Evolutionary conservation across 2,113 vertebrate species (phyloP), one percentile per base, ranked within the genome.

Genomic region (Rhipidura dahli): DNA sequence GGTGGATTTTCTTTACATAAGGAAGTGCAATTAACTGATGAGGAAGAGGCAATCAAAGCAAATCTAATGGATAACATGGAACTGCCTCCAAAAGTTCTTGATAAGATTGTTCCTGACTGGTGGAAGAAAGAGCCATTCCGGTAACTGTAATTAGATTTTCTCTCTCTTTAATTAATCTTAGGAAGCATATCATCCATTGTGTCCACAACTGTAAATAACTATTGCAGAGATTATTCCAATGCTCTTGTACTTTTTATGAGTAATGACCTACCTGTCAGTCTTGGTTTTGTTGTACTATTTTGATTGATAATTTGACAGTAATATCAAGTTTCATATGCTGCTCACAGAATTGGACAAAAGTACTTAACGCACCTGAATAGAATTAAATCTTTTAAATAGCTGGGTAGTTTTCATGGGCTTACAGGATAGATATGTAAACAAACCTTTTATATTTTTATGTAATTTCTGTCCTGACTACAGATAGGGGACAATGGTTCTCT

Each of bases 81-180:
- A 61, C 83, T 99, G 54, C 97, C 98, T 80, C 31, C 93, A 40
- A 97, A 98, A 92, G 94, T 99, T 69, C 97, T 99, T 80, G 98
- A 99, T 64, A 96, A 81, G 47, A 93, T 99, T 78, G 85, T 99
- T 78, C 91, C 72, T 85, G 98, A 98, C 15, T 99, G 98, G 98
- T 99, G 99, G 99, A 96, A 97, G 88, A 96, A 98, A 89, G 99
- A 99, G 87, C 99, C 99, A 71, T 99, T 99, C 97, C 97, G 96
- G 99, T 98, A 98, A 97, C 50, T 94, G 78, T 54, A 77, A 71
- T 94, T 45, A 86, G 23, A 93, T 64, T 78, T 7, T 50, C 51
- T 81, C 35, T 87, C 31, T 77, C 56, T 89, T 66, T 75, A 65
- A 92, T 50, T 89, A 61, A 50, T 63, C 49, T 39, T 50, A 70